phyloP scores from a whole-genome alignment of 2,888 invertebrate species.

The Drosophila falleni region DNA sequence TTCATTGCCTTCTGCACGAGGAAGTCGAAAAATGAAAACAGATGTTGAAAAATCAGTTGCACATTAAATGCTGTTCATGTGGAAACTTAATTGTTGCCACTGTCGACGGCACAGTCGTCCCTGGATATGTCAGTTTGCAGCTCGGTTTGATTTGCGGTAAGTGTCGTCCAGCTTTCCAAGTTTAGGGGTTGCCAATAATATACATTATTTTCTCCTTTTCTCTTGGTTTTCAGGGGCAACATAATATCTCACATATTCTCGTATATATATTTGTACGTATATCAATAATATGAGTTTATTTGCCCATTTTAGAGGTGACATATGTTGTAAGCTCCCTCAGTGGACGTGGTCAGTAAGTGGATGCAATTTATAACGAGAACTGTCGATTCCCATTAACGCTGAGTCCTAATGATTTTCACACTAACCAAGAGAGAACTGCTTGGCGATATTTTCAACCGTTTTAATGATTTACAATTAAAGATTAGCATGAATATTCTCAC shows the following conservation, averaged over 20 bases:
- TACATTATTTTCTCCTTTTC: conserved; percentile 17
- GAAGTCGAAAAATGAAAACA: conserved; percentile 82
- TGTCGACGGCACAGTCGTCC: conserved; percentile 35
- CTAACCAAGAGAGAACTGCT: background rate
- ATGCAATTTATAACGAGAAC: conserved; percentile 22
- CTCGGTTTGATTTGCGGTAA: conserved; percentile 55
- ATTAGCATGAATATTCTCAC: too few species aligned
- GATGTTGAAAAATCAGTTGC: conserved; percentile 84
- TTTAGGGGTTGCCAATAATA: conserved; percentile 47
- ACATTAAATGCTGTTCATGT: conserved; percentile 83
- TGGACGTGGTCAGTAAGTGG: conserved; percentile 21
- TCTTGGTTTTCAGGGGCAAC: conserved; percentile 11
- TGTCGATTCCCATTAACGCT: conserved; percentile 12
- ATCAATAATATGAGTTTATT: conserved; percentile 52
- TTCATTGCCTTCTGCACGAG: conserved; percentile 64
- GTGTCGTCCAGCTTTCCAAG: conserved; percentile 37
- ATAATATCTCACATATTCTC: conserved; percentile 19
- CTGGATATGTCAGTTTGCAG: conserved; percentile 66
- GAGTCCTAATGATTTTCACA: conserved; percentile 34
- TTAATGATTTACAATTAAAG: too few species aligned
- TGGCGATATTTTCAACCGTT: too few species aligned
- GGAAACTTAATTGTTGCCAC: conserved; percentile 83
- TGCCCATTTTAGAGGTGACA: conserved; percentile 51
- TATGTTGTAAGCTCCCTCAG: conserved; percentile 40
- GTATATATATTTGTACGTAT: conserved; percentile 15